These are phyloP conservation scores for Neosilurus mollespiculum DNA, from an alignment of 2,797 vertebrate species.

Conservation along the genomic window DNA sequence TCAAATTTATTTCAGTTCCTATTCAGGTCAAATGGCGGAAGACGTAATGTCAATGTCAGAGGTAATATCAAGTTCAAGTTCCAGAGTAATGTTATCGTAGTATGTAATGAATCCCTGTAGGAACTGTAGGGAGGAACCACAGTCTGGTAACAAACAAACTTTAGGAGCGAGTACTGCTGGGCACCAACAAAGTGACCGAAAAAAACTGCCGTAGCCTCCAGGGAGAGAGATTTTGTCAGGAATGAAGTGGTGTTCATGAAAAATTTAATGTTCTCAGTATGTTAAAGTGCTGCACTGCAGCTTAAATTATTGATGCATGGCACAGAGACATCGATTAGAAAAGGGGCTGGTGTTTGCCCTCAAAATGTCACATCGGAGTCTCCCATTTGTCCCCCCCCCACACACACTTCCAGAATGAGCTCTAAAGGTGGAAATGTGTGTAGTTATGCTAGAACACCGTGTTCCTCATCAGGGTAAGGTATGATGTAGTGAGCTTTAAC, in stretches of 20 bases:
- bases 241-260: constrained; percentile 47
- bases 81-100: constrained; percentile 9
- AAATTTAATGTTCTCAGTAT: constrained; percentile 41
- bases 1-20: not conserved
- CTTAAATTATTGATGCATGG: constrained; percentile 52
- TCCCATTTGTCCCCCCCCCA: constrained; percentile 30
- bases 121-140: not conserved
- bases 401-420: constrained; percentile 11
- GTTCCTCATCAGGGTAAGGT: constrained; percentile 15
- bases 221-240: constrained; percentile 27
- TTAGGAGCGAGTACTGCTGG: not conserved
- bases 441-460: constrained; percentile 15
- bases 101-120: constrained; percentile 7
- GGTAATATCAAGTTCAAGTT: not conserved
- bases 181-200: constrained; percentile 4
- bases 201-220: constrained; percentile 4
- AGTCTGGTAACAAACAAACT: constrained; percentile 6
- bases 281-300: constrained; percentile 29
- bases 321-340: constrained; percentile 48
- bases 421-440: constrained; percentile 21
- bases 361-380: constrained; percentile 49
- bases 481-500: constrained; percentile 21
- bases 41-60: not conserved
- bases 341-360: constrained; percentile 44
- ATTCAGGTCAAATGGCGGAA: constrained; percentile 7